Evolutionary conservation across 2,113 vertebrate species (phyloP).

Genomic region (Psophia crepitans): DNA sequence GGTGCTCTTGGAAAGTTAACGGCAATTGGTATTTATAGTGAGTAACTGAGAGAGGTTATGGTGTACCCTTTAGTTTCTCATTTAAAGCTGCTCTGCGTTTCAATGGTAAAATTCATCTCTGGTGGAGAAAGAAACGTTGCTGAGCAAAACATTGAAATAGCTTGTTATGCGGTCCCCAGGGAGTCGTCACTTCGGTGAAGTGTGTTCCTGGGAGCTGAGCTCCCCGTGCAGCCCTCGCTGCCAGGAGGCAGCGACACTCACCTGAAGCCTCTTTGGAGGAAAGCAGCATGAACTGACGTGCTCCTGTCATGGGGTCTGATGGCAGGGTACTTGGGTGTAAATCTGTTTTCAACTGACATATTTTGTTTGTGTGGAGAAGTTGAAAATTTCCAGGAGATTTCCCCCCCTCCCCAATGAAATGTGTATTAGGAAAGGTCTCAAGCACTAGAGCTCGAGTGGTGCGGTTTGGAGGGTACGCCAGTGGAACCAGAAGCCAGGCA

Average conservation of each 20-base stretch:
- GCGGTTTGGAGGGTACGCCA: fast-evolving
- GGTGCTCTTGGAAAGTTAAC: neutral
- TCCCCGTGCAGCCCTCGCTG: neutral
- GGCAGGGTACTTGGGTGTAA: neutral
- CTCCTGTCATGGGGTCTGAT: neutral
- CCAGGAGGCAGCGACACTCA: neutral
- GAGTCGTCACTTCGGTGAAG: neutral
- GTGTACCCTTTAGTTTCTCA: neutral
- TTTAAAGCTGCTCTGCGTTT: neutral
- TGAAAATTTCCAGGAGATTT: neutral
- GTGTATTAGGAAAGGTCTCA: neutral
- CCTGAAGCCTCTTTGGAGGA: neutral
- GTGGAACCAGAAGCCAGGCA: neutral
- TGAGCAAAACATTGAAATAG: neutral
- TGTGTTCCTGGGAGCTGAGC: neutral
- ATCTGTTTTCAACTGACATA: neutral
- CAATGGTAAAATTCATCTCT: neutral
- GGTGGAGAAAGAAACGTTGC: neutral
- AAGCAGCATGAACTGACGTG: neutral
- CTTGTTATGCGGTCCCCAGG: neutral
- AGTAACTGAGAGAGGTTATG: neutral
- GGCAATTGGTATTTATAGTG: neutral
- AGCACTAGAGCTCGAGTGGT: neutral
- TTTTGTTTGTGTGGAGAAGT: neutral
- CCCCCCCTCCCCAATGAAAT: too few species aligned